Conservation (phyloP, 2,797 vertebrate species). For the Vespertilio murinus region DNA sequence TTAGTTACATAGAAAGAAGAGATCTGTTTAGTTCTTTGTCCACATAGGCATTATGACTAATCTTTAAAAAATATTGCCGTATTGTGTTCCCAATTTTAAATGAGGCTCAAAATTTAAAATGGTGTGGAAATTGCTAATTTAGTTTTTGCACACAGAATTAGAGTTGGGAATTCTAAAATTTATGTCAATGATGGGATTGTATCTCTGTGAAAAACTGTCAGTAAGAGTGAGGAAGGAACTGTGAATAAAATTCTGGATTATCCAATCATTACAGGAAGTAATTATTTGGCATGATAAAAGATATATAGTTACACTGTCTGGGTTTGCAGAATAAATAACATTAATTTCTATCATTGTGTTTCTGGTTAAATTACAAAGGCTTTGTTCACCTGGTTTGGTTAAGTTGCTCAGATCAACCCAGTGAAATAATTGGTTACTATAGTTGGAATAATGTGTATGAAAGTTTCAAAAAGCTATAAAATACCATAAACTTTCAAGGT, state of each 20-base stretch:
- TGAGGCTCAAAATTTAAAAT: background rate
- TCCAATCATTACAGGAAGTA: background rate
- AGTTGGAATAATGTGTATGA: background rate
- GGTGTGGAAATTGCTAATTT: background rate
- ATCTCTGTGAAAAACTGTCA: background rate
- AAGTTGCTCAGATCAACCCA: background rate
- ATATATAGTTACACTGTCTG: background rate
- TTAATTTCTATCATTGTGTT: background rate
- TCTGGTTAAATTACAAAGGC: slow-evolving; percentile 6
- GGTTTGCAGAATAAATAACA: background rate
- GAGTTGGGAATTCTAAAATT: background rate
- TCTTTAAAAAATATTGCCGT: background rate
- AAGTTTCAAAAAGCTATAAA: background rate
- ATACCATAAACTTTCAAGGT: background rate
- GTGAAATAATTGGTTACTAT: background rate
- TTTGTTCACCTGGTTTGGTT: background rate
- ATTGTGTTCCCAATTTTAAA: background rate
- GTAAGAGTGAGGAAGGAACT: background rate
- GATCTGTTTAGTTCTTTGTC: background rate
- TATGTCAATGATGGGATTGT: background rate
- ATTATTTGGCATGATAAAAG: background rate
- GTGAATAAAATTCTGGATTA: background rate
- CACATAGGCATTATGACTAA: background rate
- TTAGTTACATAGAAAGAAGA: background rate
- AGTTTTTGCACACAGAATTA: background rate